These are phyloP conservation scores for Apis cerana DNA, from an alignment of 1,140 invertebrate species.

Conservation along the genomic window DNA sequence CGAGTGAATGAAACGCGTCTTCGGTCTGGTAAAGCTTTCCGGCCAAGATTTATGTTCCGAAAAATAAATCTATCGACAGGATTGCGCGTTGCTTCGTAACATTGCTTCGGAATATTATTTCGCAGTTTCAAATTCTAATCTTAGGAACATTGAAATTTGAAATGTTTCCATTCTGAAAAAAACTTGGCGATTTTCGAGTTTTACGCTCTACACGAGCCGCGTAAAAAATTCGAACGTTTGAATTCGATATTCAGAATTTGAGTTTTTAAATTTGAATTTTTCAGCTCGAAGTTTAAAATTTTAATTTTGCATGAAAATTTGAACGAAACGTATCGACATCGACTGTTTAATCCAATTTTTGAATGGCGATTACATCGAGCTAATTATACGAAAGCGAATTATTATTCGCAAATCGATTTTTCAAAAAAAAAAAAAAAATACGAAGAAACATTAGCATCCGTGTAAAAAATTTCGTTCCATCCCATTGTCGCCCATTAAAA, in stretches of 20 bases:
- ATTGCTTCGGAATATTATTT: too few relatives aligned
- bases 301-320: neutral
- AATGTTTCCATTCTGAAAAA: neutral
- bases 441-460: too few relatives aligned
- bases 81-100: neutral
- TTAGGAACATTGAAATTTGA: too few relatives aligned
- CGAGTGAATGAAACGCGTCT: slow-evolving; percentile 20
- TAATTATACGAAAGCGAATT: neutral
- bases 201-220: too few relatives aligned
- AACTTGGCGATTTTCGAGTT: neutral
- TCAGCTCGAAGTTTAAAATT: neutral
- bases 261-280: neutral
- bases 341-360: neutral
- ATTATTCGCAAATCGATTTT: neutral
- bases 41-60: neutral
- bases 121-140: too few relatives aligned
- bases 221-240: neutral
- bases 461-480: neutral
- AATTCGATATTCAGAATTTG: neutral
- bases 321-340: neutral
- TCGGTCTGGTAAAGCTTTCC: neutral
- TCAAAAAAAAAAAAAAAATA: too few relatives aligned
- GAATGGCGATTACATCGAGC: neutral
- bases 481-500: neutral
- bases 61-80: slow-evolving; percentile 1